Percentiles rank a stretch among this genome's conserved stretches.
Conservation (phyloP, 2,113 vertebrate genomes). For the Syngnathoides biaculeatus region DNA sequence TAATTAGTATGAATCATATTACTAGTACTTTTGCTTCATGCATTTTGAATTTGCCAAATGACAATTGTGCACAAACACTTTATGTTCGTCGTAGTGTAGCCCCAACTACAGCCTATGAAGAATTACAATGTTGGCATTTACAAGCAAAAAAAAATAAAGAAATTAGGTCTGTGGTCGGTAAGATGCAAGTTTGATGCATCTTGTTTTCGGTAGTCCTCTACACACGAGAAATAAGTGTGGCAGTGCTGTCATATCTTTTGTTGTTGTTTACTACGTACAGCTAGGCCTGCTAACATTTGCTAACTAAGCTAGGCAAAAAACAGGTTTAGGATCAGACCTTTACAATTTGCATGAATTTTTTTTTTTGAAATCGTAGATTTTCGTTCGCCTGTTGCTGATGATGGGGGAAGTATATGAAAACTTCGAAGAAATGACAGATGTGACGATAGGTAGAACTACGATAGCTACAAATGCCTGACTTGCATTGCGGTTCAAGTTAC, state of each 20-base stretch:
- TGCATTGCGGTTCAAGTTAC: neutral
- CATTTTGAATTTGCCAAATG: too few species aligned
- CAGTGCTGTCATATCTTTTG: slow-evolving; percentile 36
- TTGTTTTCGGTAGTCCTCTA: neutral
- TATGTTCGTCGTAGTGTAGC: too few species aligned
- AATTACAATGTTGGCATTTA: too few species aligned
- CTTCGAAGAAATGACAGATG: slow-evolving; percentile 3
- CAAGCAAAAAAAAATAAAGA: too few species aligned
- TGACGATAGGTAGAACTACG: slow-evolving; percentile 25
- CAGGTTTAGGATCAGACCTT: neutral
- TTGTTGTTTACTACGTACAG: slow-evolving; percentile 68
- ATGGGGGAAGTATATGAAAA: neutral
- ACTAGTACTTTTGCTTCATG: too few species aligned
- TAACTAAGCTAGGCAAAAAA: slow-evolving; percentile 15
- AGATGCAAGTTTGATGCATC: neutral
- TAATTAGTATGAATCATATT: too few species aligned
- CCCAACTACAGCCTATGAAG: too few species aligned
- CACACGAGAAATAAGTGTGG: neutral
- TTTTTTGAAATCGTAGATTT: neutral
- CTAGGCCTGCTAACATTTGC: slow-evolving; percentile 58
- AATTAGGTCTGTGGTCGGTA: neutral
- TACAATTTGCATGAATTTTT: neutral
- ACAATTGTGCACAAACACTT: too few species aligned
- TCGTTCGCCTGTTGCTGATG: neutral
- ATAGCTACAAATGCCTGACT: slow-evolving; percentile 15